A percentile compares a stretch with the other conserved stretches of the same genome.
These are phyloP conservation scores for Actenoides hombroni DNA, from an alignment of 2,113 vertebrate genomes.

Conservation along the genomic window DNA sequence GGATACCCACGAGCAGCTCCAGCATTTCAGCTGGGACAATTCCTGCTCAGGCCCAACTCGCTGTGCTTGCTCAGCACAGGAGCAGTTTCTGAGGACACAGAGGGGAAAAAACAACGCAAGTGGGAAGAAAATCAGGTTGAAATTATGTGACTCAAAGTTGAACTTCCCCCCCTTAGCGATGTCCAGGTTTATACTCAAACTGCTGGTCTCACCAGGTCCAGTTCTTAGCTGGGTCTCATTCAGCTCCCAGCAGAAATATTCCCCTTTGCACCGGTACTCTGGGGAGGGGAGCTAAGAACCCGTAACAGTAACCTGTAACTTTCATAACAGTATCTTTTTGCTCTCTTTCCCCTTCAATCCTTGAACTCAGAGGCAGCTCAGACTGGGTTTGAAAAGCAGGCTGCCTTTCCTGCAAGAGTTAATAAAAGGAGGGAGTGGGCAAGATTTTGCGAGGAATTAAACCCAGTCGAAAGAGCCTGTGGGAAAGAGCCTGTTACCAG, in stretches of 20 bases:
- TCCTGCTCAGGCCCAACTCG: background rate
- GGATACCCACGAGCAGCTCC: background rate
- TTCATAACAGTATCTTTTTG: fast-evolving
- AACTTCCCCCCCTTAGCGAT: background rate
- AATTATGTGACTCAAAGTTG: background rate
- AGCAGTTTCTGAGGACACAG: background rate
- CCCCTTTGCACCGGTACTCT: background rate
- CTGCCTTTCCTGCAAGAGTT: conserved; percentile 20
- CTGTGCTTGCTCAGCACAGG: no score
- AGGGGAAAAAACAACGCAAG: background rate
- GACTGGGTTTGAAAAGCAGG: background rate
- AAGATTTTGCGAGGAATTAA: background rate
- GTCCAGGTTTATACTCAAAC: background rate
- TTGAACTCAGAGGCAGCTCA: background rate
- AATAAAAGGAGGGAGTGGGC: background rate
- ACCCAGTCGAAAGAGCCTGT: background rate
- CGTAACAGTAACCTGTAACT: background rate
- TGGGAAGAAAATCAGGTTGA: background rate
- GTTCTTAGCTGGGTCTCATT: background rate
- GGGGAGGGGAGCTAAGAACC: background rate
- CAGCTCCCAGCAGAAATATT: background rate
- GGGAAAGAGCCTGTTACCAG: background rate
- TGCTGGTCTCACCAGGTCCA: background rate
- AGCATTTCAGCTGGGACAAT: background rate
- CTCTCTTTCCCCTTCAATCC: background rate